These are phyloP conservation scores for Sarcophilus harrisii DNA, from an alignment of 2,797 vertebrate species.

Conservation along the genomic window DNA sequence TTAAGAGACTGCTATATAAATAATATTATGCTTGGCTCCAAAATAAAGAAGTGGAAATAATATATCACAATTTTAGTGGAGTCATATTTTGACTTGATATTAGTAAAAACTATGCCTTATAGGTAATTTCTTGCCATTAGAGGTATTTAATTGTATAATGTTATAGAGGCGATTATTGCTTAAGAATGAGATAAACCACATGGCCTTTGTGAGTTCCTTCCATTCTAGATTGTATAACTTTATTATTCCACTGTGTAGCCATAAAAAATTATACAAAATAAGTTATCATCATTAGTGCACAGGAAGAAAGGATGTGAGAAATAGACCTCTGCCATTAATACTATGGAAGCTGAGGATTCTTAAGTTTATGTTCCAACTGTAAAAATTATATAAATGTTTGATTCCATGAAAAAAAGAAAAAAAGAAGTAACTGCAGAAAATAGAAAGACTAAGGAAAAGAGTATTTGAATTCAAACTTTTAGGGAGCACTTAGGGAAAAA, in stretches of 20 bases:
- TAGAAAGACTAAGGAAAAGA: no score
- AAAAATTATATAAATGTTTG: no score
- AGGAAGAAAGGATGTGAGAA: no score
- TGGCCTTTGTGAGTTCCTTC: neutral
- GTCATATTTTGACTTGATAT: neutral
- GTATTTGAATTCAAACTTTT: no score
- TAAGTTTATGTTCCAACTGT: no score
- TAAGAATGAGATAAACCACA: neutral
- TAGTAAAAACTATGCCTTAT: neutral
- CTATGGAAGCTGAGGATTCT: no score
- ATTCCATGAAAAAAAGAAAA: no score
- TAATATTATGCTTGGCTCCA: neutral
- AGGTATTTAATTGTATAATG: neutral
- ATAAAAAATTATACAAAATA: no score
- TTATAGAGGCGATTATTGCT: neutral
- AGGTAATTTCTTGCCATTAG: neutral
- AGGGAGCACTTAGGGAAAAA: neutral
- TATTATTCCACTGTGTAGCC: neutral
- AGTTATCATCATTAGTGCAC: no score
- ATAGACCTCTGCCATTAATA: no score
- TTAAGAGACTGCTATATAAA: neutral
- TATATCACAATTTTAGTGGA: neutral
- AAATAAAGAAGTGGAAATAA: neutral
- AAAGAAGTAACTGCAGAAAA: no score
- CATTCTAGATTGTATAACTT: neutral